phyloP scores from a whole-genome alignment of 2,888 invertebrate genomes.

The Gari tellinella region DNA sequence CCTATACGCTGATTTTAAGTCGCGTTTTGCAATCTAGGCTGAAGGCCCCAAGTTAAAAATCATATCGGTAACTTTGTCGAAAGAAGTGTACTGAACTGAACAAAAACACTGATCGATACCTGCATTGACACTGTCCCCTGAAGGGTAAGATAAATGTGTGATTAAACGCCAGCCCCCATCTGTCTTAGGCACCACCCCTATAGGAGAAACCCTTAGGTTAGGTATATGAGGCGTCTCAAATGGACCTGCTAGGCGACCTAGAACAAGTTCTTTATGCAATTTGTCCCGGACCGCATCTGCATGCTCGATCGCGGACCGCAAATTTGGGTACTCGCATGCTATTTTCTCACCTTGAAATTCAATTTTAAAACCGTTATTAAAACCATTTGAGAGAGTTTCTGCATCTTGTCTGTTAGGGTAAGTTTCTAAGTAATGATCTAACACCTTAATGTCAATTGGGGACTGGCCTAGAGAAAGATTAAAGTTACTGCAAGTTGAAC shows the following conservation, averaged over 20 bases:
- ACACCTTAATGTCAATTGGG: no score
- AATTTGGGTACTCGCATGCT: neutral
- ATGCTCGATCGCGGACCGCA: conserved; percentile 8
- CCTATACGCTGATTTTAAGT: no score
- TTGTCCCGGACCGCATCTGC: conserved; percentile 2
- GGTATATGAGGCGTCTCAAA: neutral
- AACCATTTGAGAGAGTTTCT: neutral
- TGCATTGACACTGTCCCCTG: conserved; percentile 11
- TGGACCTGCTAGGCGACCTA: neutral
- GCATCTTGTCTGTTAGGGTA: neutral
- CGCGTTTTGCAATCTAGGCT: no score
- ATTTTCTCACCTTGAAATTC: neutral
- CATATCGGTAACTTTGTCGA: conserved; percentile 5
- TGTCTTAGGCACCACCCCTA: conserved; percentile 20
- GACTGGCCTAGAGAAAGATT: no score
- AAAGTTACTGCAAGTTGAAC: no score
- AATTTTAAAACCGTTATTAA: neutral
- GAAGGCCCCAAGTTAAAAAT: no score
- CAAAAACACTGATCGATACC: conserved; percentile 16
- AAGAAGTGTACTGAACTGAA: conserved; percentile 19
- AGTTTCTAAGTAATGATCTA: no score
- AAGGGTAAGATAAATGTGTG: conserved; percentile 13
- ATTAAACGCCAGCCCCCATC: conserved; percentile 18
- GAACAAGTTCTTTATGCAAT: conserved; percentile 23
- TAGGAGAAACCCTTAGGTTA: conserved; percentile 22